Evolutionary conservation across 2,888 invertebrate genomes (phyloP), one percentile per base, ranked within the genome.

Genomic region (Torymus texanus): DNA sequence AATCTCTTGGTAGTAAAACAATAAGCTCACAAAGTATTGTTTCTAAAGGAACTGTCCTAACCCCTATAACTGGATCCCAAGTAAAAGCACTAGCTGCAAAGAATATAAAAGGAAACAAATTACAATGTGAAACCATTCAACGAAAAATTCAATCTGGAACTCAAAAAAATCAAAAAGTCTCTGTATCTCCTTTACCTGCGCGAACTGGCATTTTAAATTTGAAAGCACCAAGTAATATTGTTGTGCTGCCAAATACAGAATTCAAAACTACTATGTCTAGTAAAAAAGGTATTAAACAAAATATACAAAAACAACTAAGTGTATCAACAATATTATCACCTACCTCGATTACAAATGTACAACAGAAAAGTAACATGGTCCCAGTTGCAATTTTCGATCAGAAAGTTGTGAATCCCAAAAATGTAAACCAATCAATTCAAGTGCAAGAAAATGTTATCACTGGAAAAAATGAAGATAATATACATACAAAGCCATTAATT

Each of bases 21-120:
- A 83, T 87, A 71, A 83, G 82, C 56, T 75, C 86, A 63, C 85
- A 87, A 82, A 84, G 87, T 76, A 80, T 86, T 80, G 84, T 85
- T 18, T 84, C 85, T 4, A 88, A 87, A 82, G 87, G 86, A 59
- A 87, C 89, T 14, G 85, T 91, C 41, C 81, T 91, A 13, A 90
- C 90, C 8, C 90, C 91, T 2, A 88, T 90, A 59, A 90, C 90
- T 21, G 87, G 90, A 1, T 90, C 90, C 41, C 90, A 90, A 83
- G 88, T 90, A 11, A 89, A 89, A 85, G 88, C 88, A 11, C 84
- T 90, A 2, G 90, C 90, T 63, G 86, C 89, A 1, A 90, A 75
- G 68, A 78, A 75, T 71, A 24, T 67, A 55, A 83, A 84, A 79
- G 83, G 85, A 50, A 83, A 83, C 21, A 87, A 87, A 76, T 80